Evolutionary conservation across 2,888 invertebrate species (phyloP), one percentile per base, ranked within the genome.

Genomic region (Trisateles emortualis): DNA sequence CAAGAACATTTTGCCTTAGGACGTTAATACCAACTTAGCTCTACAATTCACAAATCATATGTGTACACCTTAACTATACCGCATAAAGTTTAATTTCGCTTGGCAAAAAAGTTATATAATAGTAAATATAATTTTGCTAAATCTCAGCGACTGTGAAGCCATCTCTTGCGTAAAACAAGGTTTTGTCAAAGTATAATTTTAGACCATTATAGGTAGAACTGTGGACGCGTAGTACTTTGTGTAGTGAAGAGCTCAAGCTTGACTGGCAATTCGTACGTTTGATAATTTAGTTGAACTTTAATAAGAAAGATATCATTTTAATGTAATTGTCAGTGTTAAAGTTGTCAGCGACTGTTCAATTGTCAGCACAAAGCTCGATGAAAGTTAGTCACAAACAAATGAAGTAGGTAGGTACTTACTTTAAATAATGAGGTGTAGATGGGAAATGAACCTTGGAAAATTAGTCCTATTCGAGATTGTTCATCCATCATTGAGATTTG

Each of bases 111-210:
- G 0, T 16, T 52, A 19, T 1, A 0, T 0, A 47, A 39, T 0
- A 29, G 63, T 16, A 56, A 35, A 35, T 1, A 0, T 67, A 76
- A 64, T 6, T 57, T 84, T 61, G 90, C 74, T 58, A 75, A 59
- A 53, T 74, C 76, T 79, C 80, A 83, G 87, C 81, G 88, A 90
- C 88, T 88, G 88, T 86, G 87, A 89, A 84, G 84, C 84, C 73
- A 87, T 75, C 78, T 87, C 86, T 83, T 79, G 86, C 90, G 89
- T 89, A 78, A 90, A 91, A 90, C 89, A 87, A 90, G 90, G 82
- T 89, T 83, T 88, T 83, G 85, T 86, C 88, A 88, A 88, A 90
- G 90, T 90, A 84, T 88, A 80, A 85, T 82, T 83, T 80, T 69
- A 50, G 54, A 50, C 90, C 87, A 83, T 60, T 57, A 41, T 67